These are phyloP conservation scores for Dasyornis broadbenti DNA, from an alignment of 2,113 vertebrate genomes.

Conservation along the genomic window DNA sequence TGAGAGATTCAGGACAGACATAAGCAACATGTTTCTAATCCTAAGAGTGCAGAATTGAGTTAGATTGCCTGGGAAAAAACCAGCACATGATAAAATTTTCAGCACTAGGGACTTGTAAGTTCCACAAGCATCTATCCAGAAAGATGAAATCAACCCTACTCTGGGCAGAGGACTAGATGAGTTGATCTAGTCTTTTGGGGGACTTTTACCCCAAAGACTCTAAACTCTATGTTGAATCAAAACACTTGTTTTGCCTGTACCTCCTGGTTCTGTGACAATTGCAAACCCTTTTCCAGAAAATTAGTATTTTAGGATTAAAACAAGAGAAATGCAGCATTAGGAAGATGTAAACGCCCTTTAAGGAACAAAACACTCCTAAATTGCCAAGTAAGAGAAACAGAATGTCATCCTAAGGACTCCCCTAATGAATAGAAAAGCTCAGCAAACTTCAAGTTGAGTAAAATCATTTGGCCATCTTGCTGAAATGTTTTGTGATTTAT, in stretches of 20 bases:
- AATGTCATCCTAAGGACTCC: neutral
- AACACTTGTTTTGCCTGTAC: neutral
- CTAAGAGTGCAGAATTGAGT: neutral
- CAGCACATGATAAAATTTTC: neutral
- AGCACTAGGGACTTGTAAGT: neutral
- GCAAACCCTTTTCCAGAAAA: neutral
- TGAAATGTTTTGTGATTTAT: neutral
- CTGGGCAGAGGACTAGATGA: neutral
- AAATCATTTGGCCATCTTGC: neutral
- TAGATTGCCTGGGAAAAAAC: neutral
- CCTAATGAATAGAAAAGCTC: neutral
- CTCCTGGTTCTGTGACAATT: neutral
- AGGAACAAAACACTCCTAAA: neutral
- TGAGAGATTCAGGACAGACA: neutral
- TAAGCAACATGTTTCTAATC: neutral
- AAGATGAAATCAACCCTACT: neutral
- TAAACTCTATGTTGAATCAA: neutral
- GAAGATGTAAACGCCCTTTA: neutral
- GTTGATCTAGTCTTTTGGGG: neutral
- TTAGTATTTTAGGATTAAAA: neutral
- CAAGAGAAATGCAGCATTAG: neutral
- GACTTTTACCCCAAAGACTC: neutral
- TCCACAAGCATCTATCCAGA: neutral
- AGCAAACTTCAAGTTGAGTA: neutral
- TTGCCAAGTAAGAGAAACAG: neutral